A percentile compares a stretch with the other conserved stretches of the same genome.
Evolutionary conservation across 2,888 invertebrate species (phyloP).

Genomic region (Tubulanus polymorphus): DNA sequence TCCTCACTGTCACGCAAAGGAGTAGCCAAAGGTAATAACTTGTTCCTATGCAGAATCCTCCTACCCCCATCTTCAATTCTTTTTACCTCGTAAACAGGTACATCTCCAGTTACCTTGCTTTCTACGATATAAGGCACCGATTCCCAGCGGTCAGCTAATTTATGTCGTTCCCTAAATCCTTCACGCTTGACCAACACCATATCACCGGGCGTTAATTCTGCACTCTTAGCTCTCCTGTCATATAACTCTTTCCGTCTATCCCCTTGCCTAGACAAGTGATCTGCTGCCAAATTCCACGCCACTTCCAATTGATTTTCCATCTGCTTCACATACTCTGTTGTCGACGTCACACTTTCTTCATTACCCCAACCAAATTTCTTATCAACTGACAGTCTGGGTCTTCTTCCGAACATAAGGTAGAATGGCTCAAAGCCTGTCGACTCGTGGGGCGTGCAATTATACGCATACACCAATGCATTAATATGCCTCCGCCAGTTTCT

Average conservation of each 20-base stretch:
- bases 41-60: conserved; percentile 11
- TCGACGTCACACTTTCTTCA: background rate
- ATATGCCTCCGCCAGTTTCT: conserved; percentile 14
- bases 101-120: conserved; percentile 6
- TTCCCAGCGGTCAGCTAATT: conserved; percentile 17
- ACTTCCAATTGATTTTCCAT: conserved; percentile 4
- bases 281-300: conserved; percentile 4
- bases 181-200: conserved; percentile 13
- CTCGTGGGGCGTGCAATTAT: conserved; percentile 14
- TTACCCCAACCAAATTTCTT: conserved; percentile 5
- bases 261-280: background rate
- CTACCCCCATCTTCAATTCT: conserved; percentile 6
- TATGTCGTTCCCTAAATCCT: conserved; percentile 16
- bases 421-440: conserved; percentile 15
- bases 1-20: too few species aligned
- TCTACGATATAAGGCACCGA: conserved; percentile 8
- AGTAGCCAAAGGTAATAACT: conserved; percentile 5
- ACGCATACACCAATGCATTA: conserved; percentile 7
- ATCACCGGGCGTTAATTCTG: conserved; percentile 9
- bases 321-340: conserved; percentile 5
- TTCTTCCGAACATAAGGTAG: conserved; percentile 11
- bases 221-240: conserved; percentile 11
- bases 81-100: conserved; percentile 13
- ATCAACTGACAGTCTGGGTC: conserved; percentile 15
- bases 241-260: conserved; percentile 9